phyloP scores from a whole-genome alignment of 2,113 vertebrate genomes.

The Empidonax alnorum region DNA sequence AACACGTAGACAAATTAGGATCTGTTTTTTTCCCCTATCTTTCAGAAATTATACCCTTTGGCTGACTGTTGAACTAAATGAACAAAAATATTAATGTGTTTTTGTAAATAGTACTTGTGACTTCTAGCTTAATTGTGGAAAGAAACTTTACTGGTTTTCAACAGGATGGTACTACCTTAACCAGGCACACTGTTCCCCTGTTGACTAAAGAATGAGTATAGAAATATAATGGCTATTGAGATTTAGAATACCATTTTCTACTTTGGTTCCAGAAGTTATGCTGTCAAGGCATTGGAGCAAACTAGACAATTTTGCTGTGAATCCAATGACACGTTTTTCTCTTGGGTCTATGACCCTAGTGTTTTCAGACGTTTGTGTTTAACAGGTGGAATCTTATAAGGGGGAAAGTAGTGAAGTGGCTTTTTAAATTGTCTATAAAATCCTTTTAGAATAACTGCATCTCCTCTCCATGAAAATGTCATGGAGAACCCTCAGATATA shows the following conservation, averaged over 20 bases:
- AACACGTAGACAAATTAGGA: background rate
- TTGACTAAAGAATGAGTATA: background rate
- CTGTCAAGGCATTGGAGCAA: background rate
- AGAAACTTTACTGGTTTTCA: background rate
- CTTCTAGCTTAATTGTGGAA: background rate
- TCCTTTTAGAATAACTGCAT: background rate
- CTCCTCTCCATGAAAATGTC: background rate
- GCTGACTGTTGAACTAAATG: background rate
- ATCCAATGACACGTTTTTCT: background rate
- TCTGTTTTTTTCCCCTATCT: background rate
- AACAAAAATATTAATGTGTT: background rate
- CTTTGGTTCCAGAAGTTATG: background rate
- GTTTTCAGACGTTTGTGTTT: background rate
- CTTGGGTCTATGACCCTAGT: background rate
- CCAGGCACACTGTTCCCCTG: background rate
- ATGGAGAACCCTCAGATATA: background rate
- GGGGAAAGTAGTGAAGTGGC: background rate
- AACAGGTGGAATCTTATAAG: background rate
- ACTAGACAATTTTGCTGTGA: background rate
- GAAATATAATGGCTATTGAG: background rate
- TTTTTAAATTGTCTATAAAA: background rate
- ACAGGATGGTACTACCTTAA: background rate
- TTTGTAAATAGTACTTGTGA: background rate
- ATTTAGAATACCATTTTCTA: background rate
- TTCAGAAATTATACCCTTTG: background rate